Percentiles rank a stretch among this genome's conserved stretches.
Conservation (phyloP, 2,888 invertebrate species). For the Drosophila ezoana region DNA sequence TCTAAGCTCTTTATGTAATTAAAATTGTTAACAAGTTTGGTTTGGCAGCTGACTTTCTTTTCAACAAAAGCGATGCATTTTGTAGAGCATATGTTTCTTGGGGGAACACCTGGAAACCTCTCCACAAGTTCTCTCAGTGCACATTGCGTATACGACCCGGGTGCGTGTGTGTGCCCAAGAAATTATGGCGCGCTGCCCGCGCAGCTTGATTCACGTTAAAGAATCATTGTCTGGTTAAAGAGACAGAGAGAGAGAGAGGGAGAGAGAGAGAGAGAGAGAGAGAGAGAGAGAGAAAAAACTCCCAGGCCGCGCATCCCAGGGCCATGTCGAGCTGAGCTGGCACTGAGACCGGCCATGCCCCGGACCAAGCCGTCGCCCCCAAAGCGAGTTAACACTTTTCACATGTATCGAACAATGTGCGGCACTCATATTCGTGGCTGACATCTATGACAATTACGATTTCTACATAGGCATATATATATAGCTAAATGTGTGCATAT, state of each 20-base stretch:
- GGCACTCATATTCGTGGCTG: constrained; percentile 37
- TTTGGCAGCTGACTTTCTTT: too few species aligned
- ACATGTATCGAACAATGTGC: constrained; percentile 55
- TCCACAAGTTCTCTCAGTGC: constrained; percentile 16
- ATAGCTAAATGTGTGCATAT: neutral
- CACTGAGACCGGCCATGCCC: constrained; percentile 3
- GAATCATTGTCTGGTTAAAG: constrained; percentile 63
- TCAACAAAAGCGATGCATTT: too few species aligned
- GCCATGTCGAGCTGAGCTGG: constrained; percentile 24
- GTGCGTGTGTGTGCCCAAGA: constrained; percentile 19
- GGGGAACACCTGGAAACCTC: too few species aligned
- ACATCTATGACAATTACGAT: constrained; percentile 39
- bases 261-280: neutral
- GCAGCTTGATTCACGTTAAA: constrained; percentile 53
- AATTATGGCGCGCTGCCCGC: constrained; percentile 19
- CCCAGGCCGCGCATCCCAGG: constrained; percentile 49
- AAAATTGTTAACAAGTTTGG: too few species aligned
- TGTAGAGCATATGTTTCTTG: too few species aligned
- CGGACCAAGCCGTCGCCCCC: neutral
- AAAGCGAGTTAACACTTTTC: constrained; percentile 67
- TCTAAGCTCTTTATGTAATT: too few species aligned
- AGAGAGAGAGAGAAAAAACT: constrained; percentile 18
- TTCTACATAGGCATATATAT: constrained; percentile 26
- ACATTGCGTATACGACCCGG: constrained; percentile 34
- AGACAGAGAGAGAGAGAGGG: neutral